Base-by-base conservation (phyloP, 2,888 invertebrate genomes). In the Syrista parreyssii region DNA sequence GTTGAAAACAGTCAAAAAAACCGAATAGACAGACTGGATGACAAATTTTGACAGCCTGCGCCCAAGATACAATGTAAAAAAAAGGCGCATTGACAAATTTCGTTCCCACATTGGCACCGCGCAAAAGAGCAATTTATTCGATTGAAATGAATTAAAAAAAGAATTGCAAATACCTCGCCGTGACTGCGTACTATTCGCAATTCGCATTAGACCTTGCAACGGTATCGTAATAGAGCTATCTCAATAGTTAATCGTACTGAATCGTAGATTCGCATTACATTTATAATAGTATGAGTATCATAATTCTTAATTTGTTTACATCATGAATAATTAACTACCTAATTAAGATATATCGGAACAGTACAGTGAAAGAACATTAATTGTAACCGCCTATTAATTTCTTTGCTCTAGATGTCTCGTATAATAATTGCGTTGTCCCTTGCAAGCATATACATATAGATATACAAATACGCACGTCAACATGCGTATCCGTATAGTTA, bases 321-420 rank as follows among this genome's bases (percentile, higher is more conserved):
- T 86, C 79, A 77, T 85, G 81, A 84, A 86, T 81, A 81, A 84
- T 84, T 85, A 86, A 85, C 84, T 86, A 86, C 76, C 87, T 89
- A 88, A 84, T 86, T 89, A 87, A 87, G 88, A 86, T 86, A 83
- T 85, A 82, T 84, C 81, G 84, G 85, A 89, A 89, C 88, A 86
- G 82, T 89, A 87, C 84, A 84, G 84, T 84, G 86, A 88, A 84
- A 89, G 86, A 88, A 89, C 85, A 85, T 85, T 83, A 83, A 87
- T 85, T 80, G 81, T 82, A 81, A 85, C 81, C 83, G 84, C 79
- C 83, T 81, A 83, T 83, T 80, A 83, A 85, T 81, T 83, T 74
- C 76, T 82, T 82, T 77, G 75, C 76, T 81, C 79, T 78, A 76
- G 73, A 30, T 72, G 78, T 72, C 75, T 75, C 74, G 73, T 77